phyloP scores from a whole-genome alignment of 2,797 vertebrate genomes.

The Gallinago solitaria region DNA sequence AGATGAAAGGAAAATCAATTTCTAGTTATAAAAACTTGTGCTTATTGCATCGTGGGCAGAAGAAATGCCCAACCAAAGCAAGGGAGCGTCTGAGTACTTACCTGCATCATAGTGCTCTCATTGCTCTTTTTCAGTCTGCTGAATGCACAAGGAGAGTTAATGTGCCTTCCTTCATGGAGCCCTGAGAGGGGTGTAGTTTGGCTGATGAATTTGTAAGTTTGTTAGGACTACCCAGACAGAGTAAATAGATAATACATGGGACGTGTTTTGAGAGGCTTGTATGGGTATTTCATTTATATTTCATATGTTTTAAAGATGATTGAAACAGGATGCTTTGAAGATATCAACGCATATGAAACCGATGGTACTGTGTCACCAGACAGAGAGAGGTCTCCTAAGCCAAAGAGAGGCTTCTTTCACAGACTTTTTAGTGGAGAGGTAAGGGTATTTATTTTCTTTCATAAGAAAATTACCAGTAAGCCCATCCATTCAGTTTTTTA shows the following conservation, averaged over 20 bases:
- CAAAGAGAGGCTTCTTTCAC: conserved; percentile 88
- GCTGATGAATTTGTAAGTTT: not conserved
- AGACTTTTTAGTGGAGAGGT: conserved; percentile 89
- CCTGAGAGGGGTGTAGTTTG: not conserved
- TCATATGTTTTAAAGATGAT: conserved; percentile 83
- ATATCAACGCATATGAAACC: conserved; percentile 85
- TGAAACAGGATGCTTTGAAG: conserved; percentile 93
- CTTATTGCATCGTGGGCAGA: not conserved
- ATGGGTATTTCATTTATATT: not conserved
- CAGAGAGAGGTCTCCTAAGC: conserved; percentile 81
- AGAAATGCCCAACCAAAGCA: not conserved
- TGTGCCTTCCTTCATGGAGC: not conserved
- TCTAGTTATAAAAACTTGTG: not conserved
- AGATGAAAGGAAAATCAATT: not conserved
- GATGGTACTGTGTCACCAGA: conserved; percentile 78
- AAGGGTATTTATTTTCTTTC: conserved; percentile 58
- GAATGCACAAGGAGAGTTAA: not conserved
- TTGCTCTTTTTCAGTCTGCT: not conserved
- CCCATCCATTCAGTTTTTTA: not conserved
- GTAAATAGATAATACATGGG: not conserved
- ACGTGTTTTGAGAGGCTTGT: not conserved
- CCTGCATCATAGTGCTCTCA: not conserved
- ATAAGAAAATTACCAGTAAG: not conserved
- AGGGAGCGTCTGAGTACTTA: not conserved
- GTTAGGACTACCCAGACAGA: not conserved